These are phyloP conservation scores for Speoplatyrhinus poulsoni DNA, from an alignment of 2,113 vertebrate species.

Conservation along the genomic window DNA sequence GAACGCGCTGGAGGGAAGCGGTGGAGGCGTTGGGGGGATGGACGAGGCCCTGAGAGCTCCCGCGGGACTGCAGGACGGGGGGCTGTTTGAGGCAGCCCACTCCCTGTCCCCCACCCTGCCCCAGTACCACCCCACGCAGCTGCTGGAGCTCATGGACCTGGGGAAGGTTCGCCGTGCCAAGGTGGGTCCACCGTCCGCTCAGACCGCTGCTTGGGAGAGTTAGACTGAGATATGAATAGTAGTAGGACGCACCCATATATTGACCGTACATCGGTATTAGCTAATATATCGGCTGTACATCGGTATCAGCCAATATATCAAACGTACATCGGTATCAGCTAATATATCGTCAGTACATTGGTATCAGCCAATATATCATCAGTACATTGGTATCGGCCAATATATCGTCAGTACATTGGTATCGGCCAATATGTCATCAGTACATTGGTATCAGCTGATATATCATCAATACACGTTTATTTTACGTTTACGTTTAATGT, in stretches of 20 bases:
- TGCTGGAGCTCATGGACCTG: conserved; percentile 96
- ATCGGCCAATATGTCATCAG: no score
- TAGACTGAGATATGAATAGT: no score
- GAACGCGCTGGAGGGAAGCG: conserved; percentile 85
- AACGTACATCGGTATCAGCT: not conserved
- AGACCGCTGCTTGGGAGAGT: not conserved
- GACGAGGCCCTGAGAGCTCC: conserved; percentile 92
- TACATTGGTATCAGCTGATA: no score
- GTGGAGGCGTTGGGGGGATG: conserved; percentile 72
- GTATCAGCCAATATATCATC: no score
- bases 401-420: no score
- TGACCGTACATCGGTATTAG: no score
- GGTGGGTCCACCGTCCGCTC: conserved; percentile 45
- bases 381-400: no score
- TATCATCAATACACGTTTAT: no score
- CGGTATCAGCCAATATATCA: not conserved
- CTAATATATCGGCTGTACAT: no score
- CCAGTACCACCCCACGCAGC: conserved; percentile 96
- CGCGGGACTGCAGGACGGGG: conserved; percentile 91
- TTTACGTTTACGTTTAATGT: no score
- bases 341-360: no score
- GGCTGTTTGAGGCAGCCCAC: conserved; percentile 96
- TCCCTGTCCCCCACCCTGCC: conserved; percentile 94
- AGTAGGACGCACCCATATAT: no score
- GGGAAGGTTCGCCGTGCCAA: conserved; percentile 94